Percentiles rank a stretch among this genome's conserved stretches.
These are phyloP conservation scores for Julus scanicus DNA, from an alignment of 2,888 invertebrate genomes.

Conservation along the genomic window DNA sequence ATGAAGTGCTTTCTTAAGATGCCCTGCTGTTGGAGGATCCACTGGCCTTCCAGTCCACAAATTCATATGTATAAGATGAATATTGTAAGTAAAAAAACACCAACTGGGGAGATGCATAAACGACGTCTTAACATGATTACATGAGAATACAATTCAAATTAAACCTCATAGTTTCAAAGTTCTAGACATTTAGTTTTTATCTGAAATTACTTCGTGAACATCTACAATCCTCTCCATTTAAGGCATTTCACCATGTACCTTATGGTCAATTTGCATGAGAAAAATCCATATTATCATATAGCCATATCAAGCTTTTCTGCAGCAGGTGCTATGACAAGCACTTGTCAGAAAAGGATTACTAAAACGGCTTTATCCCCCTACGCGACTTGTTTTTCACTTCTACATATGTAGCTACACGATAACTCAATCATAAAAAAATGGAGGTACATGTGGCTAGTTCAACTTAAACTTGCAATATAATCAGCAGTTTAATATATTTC, in stretches of 20 bases:
- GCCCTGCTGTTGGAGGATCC: slow-evolving; percentile 46
- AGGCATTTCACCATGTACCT: background rate
- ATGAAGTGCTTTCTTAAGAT: background rate
- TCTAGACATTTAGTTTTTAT: too few relatives aligned
- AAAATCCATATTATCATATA: background rate
- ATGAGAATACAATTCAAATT: too few relatives aligned
- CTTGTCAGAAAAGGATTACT: background rate
- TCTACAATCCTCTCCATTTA: too few relatives aligned
- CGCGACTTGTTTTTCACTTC: background rate
- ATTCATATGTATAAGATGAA: background rate
- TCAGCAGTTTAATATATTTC: slow-evolving; percentile 1
- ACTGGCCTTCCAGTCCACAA: slow-evolving; percentile 16
- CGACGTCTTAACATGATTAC: background rate
- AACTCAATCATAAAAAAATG: slow-evolving; percentile 34
- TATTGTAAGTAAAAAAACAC: background rate
- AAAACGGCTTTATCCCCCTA: background rate
- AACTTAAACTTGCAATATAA: background rate
- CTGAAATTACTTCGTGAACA: too few relatives aligned
- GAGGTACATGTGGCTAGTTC: background rate
- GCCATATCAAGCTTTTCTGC: background rate
- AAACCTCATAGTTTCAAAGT: too few relatives aligned
- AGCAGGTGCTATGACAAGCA: background rate
- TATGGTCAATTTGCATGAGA: background rate
- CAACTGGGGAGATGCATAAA: background rate
- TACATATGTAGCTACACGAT: background rate